Evolutionary conservation across 2,888 invertebrate genomes (phyloP), one percentile per base, ranked within the genome.

Genomic region (Dynastes hyllus): DNA sequence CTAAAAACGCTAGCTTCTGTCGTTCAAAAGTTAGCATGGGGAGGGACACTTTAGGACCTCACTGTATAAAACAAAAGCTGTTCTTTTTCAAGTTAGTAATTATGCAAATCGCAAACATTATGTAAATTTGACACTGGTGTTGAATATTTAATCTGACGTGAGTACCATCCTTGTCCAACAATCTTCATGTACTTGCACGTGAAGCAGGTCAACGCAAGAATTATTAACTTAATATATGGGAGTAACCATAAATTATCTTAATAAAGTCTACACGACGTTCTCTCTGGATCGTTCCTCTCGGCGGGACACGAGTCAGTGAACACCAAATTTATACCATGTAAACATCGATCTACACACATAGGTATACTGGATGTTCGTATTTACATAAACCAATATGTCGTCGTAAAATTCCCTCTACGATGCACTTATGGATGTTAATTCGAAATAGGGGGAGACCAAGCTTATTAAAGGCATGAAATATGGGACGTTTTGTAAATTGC

Each of bases 71-170:
- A n/a, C 55, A 55, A n/a, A 55, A 55, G 22, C 8, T 55, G n/a
- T 6, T 8, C 16, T 67, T 45, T 40, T 45, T 40, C 40, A 67
- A 67, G 45, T 67, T 67, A n/a, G 22, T 16, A 40, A 40, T 45
- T 67, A 67, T 67, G 66, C 13, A 67, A 67, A 67, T 67, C 45
- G 66, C 66, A 45, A 67, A 67, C 66, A 67, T 66, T 66, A 66
- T 67, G 66, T 45, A 67, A 45, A 67, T 67, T 67, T 45, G 45
- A 16, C 16, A 45, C 66, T 67, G 45, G 45, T 67, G 66, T 67
- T 67, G 66, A 67, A 67, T 67, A 40, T 67, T 45, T 67, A 45
- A 67, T 67, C 40, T 22, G 37, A 67, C n/a, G 13, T 40, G 40
- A 45, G 45, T 2, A 67, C 8, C 45, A 45, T 9, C 45, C 45